phyloP scores from a whole-genome alignment of 2,888 invertebrate species.

The Cremastinae sp. region DNA sequence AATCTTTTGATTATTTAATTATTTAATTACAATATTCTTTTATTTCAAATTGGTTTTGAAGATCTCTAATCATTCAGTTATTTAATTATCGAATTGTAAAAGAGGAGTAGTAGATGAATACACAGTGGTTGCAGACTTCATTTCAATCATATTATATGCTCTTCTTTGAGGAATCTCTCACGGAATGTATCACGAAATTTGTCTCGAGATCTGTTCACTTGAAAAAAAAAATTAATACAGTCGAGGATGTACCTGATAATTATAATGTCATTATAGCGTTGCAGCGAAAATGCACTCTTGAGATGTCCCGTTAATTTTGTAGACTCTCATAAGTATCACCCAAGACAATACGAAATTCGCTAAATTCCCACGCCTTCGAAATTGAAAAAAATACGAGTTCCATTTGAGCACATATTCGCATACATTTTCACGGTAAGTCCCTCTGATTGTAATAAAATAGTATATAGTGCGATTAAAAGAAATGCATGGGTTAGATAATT shows the following conservation, averaged over 20 bases:
- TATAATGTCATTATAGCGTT: slow-evolving; percentile 75
- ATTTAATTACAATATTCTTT: slow-evolving; percentile 41
- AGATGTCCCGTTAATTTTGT: slow-evolving; percentile 58
- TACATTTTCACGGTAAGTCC: no score
- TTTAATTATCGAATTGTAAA: no score
- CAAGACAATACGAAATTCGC: slow-evolving; percentile 35
- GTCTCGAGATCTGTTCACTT: no score
- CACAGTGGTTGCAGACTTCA: no score
- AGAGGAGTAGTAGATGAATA: no score
- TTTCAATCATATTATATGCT: no score
- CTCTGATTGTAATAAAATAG: no score
- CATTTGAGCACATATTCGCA: no score
- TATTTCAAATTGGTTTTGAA: slow-evolving; percentile 5
- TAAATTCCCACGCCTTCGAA: slow-evolving; percentile 19
- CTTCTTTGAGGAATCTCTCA: no score
- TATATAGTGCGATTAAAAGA: no score
- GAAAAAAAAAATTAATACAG: slow-evolving; percentile 62
- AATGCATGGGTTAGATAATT: no score
- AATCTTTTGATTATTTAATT: slow-evolving; percentile 42
- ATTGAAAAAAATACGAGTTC: slow-evolving; percentile 10
- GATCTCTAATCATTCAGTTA: no score
- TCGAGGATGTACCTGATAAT: slow-evolving; percentile 68
- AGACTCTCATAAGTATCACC: slow-evolving; percentile 15
- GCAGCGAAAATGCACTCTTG: slow-evolving; percentile 57
- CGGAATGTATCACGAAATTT: slow-evolving; percentile 24